Base-by-base conservation (phyloP, 2,113 vertebrate species). In the Mustela lutreola region DNA sequence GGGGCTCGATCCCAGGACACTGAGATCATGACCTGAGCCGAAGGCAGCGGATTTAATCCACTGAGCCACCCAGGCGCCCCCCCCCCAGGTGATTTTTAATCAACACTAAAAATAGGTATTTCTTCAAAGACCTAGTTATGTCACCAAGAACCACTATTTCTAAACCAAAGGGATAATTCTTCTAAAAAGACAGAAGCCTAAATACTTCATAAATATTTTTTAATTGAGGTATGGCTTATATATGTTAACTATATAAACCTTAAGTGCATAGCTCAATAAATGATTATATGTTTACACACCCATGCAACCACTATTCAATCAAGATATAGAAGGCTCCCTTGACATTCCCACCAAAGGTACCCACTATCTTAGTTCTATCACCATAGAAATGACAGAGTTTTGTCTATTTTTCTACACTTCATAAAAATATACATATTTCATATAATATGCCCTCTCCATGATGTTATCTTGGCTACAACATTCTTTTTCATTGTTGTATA, bases 101-200 rank as follows among this genome's bases (percentile, higher is more conserved):
- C n/a, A 90, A 60, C 8, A 71, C 22, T 95, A 84, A 96, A 92
- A 92, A 31, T 1, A 96, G 53, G 7, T 67, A 89, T 67, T 89
- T 94, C 48, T 82, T 89, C 26, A 92, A 96, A 95, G 56, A 85
- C 80, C 78, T 89, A 80, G 14, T 83, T 96, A 58, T 56, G 31
- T 56, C 45, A 45, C 36, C 71, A 75, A 67, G n/a, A 48, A 80
- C 48, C 82, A 76, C 71, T 89, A 92, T 93, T 90, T 95, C 45
- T 93, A 85, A 84, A 89, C 22, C 62, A 95, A 86, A 85, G 63
- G 91, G 21, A 75, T 86, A 90, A 90, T 53, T 28, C 31, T 63
- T 79, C 42, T 71, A 39, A 42, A 85, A 80, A 97, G n/a, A 85
- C 42, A 83, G 33, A 36, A 92, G 10, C 33, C 31, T 89, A 80